Evolutionary conservation across 2,888 invertebrate species (phyloP).

Genomic region (Cataglyphis altisquamis): DNA sequence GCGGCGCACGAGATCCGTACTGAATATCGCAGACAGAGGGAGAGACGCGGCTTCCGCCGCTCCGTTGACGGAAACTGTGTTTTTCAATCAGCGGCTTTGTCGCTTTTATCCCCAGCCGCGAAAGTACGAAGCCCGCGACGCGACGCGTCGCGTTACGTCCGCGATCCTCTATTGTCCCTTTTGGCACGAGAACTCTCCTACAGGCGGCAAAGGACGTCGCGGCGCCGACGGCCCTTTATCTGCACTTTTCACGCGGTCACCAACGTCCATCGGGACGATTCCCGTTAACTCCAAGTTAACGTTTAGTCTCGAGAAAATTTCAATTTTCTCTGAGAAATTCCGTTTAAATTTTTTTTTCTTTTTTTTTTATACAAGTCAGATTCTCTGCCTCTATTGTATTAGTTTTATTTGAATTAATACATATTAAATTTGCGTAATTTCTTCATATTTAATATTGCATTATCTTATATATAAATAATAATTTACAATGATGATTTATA

Average conservation of each 20-base stretch:
- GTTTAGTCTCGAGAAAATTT: background rate
- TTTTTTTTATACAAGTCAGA: background rate
- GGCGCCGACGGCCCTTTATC: conserved; percentile 74
- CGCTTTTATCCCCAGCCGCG: conserved; percentile 74
- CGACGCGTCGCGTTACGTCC: conserved; percentile 29
- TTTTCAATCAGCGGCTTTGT: conserved; percentile 81
- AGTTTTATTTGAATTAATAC: background rate
- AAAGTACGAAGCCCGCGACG: conserved; percentile 69
- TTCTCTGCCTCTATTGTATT: background rate
- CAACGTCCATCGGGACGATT: conserved; percentile 63
- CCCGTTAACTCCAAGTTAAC: conserved; percentile 30
- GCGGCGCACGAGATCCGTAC: conserved; percentile 66
- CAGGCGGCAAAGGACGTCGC: conserved; percentile 25
- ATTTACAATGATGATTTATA: background rate
- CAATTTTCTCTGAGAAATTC: background rate
- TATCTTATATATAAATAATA: background rate
- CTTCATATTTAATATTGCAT: background rate
- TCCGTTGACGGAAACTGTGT: conserved; percentile 63
- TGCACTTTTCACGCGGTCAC: conserved; percentile 67
- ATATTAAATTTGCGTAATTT: background rate
- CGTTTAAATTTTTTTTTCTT: background rate
- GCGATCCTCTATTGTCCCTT: conserved; percentile 70
- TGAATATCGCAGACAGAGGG: conserved; percentile 70
- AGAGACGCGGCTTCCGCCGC: conserved; percentile 72
- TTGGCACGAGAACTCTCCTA: conserved; percentile 42